phyloP scores from a whole-genome alignment of 2,113 vertebrate genomes.

The Jacana jacana region DNA sequence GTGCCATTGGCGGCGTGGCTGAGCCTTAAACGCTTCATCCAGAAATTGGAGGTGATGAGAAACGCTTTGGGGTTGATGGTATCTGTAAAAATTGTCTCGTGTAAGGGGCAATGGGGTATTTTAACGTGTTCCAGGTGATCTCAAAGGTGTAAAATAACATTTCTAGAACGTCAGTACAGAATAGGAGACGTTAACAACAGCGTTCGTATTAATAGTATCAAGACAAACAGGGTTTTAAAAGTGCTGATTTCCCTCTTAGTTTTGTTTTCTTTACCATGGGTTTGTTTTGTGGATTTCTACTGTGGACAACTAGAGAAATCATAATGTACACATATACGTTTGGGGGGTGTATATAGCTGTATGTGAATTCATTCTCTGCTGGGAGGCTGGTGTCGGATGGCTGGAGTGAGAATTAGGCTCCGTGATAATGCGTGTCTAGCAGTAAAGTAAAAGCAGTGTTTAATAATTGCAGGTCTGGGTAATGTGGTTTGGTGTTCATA shows the following conservation, averaged over 20 bases:
- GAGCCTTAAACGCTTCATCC: not conserved
- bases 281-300: not conserved
- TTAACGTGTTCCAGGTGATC: not conserved
- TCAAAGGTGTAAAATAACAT: not conserved
- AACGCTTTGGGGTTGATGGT: not conserved
- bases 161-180: not conserved
- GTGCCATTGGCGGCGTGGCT: rapidly evolving
- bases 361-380: not conserved
- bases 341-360: not conserved
- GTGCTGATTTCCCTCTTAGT: not conserved
- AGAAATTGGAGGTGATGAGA: not conserved
- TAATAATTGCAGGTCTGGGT: conserved; percentile 61
- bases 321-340: rapidly evolving
- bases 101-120: not conserved
- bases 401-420: not conserved
- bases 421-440: not conserved
- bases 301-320: not conserved
- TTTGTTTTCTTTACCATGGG: rapidly evolving
- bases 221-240: rapidly evolving
- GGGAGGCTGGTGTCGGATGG: not conserved
- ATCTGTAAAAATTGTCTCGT: not conserved
- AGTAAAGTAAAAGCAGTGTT: not conserved
- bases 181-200: not conserved
- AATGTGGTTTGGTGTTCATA: conserved; percentile 71
- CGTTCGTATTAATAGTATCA: not conserved